Evolutionary conservation across 1,140 invertebrate genomes (phyloP), one percentile per base, ranked within the genome.

Genomic region (Ooceraea biroi): DNA sequence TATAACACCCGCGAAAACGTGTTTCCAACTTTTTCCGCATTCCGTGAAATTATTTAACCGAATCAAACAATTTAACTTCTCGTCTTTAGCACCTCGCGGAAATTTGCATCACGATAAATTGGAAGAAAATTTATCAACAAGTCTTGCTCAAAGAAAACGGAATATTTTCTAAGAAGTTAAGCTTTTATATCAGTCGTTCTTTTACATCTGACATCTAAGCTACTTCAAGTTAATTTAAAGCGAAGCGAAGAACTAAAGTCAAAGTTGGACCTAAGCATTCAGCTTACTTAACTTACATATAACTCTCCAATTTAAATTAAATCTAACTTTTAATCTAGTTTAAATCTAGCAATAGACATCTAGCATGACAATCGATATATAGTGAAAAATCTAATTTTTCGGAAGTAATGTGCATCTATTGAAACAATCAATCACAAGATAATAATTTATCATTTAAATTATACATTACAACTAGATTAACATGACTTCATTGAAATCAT

Each of bases 31-130:
- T 80, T 50, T 71, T 80, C 50, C 10, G 50, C 65, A 71, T 80
- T 80, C 65, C 76, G 27, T 57, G 1, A 80, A 80, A 80, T 80
- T 80, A 80, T 57, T 80, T 80, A 80, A 80, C 63, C 25, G 36
- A 80, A 80, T 80, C 65, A 71, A 80, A 80, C 50, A 80, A 80
- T 69, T 71, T 69, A 69, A 57, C 50, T 69, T 71, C 5, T 57
- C 12, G 60, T 27, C 14, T 77, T 66, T 66, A 22, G 41, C 25
- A 3, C 17, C 14, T 19, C 17, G 36, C 5, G 50, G 7, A 71
- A 36, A 63, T 80, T 57, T 44, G 7, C 65, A 36, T 57, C 25
- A 11, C 30, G 25, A 80, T 46, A 78, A 68, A 80, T 71, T 80
- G 12, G 1, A 30, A 71, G 10, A 0, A 58, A 80, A 69, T 80